phyloP scores from a whole-genome alignment of 2,888 invertebrate species.

The Scaptomyza polygonia region DNA sequence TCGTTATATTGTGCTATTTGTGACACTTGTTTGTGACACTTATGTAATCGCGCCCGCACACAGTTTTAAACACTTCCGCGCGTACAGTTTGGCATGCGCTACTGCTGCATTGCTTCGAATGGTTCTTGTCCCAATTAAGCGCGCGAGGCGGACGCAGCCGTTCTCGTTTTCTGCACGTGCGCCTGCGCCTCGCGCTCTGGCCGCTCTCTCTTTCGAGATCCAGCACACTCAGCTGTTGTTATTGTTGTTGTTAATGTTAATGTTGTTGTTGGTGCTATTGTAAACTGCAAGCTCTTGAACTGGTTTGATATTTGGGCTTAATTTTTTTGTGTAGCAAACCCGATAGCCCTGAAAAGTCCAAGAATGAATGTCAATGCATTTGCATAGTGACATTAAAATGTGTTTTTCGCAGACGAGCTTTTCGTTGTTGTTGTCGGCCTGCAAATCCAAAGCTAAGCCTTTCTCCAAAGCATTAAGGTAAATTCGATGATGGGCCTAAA shows the following conservation, averaged over 20 bases:
- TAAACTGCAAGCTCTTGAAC: slow-evolving; percentile 61
- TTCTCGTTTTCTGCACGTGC: slow-evolving; percentile 67
- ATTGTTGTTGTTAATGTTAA: no score
- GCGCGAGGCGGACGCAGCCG: slow-evolving; percentile 27
- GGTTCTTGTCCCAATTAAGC: slow-evolving; percentile 66
- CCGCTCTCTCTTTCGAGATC: slow-evolving; percentile 27
- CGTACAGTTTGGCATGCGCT: slow-evolving; percentile 44
- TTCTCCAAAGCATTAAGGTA: slow-evolving; percentile 52
- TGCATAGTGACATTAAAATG: slow-evolving; percentile 54
- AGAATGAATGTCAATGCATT: slow-evolving; percentile 70
- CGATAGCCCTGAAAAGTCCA: slow-evolving; percentile 69
- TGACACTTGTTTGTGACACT: slow-evolving; percentile 21
- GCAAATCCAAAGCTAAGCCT: slow-evolving; percentile 54
- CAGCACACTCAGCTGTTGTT: slow-evolving; percentile 21
- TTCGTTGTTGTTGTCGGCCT: slow-evolving; percentile 4
- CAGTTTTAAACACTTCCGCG: slow-evolving; percentile 44
- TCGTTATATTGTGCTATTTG: slow-evolving; percentile 20
- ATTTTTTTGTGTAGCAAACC: slow-evolving; percentile 33
- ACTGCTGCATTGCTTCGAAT: slow-evolving; percentile 19
- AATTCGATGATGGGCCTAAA: neutral
- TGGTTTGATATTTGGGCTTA: slow-evolving; percentile 55
- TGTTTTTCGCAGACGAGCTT: slow-evolving; percentile 6
- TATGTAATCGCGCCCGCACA: slow-evolving; percentile 52
- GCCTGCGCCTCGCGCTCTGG: slow-evolving; percentile 39
- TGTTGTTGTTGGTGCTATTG: slow-evolving; percentile 11